Base-by-base conservation (phyloP, 92 coral and sea anemone genomes). In the Hydrozoanthus gracilis region DNA sequence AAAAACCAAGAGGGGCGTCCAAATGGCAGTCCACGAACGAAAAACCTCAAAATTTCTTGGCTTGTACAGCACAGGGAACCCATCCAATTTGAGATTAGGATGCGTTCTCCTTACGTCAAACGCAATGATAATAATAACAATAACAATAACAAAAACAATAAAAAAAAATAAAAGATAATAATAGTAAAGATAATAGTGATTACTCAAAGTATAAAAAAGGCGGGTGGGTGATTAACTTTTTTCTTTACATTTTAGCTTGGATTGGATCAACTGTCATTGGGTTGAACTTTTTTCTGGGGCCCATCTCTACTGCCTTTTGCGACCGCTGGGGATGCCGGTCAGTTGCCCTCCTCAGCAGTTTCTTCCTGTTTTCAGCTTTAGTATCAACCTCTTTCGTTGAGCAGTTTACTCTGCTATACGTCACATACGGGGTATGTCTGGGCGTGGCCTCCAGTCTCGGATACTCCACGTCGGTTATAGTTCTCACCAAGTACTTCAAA, bases 311-410 rank as follows among this genome's bases (percentile, higher is more conserved):
- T 64, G 85, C 85, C 4, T 48, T 80, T 70, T 80, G 85, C 8
- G 85, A 80, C 49, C 85, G 85, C 85, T 64, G 72, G 74, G 85
- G 85, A 18, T 80, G 85, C 60, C 85, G 85, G 85, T 9, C n/a
- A 64, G 85, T 80, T 2, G 85, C 85, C 9, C 45, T 80, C 0
- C 18, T 80, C 12, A 80, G 85, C 74, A 80, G 85, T 67, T 65
- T 80, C 85, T 65, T 66, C 49, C 66, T 80, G n/a, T 80, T 80
- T 18, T 64, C 16, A 7, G 85, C 85, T 4, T 51, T 80, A 10
- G 61, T 80, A 4, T 48, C 60, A 47, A 80, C 85, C 48, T 80
- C 85, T 16, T 80, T 48, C 66, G 85, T 80, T 8, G 35, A 44
- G 69, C 73, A 80, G 8, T 80, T 80, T 49, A 64, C 51, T 5